Conservation (phyloP, 2,888 invertebrate genomes). For the Odontocolon sp. region DNA sequence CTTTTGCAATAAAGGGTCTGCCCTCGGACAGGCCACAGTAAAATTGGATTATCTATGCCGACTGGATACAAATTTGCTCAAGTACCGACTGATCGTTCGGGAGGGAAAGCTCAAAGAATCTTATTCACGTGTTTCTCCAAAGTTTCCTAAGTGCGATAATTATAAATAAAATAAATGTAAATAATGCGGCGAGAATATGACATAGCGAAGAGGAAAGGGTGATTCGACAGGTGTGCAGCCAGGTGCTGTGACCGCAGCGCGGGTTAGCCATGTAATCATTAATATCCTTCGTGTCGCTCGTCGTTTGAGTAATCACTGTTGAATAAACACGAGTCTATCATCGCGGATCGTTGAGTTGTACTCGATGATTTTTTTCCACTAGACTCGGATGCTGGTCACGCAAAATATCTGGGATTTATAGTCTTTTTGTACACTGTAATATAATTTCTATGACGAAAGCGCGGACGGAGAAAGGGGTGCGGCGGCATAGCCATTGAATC, state of each 20-base stretch:
- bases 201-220: neutral
- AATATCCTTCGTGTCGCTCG: neutral
- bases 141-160: constrained; percentile 13
- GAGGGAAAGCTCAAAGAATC: neutral
- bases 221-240: neutral
- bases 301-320: constrained; percentile 13
- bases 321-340: constrained; percentile 8
- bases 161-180: constrained; percentile 45
- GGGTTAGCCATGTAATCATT: constrained; percentile 19
- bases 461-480: neutral
- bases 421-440: neutral
- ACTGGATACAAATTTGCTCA: constrained; percentile 49
- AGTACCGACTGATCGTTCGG: constrained; percentile 13
- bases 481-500: neutral
- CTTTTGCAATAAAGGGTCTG: constrained; percentile 88
- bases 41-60: neutral
- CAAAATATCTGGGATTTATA: constrained; percentile 18
- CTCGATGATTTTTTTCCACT: neutral
- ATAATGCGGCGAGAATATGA: constrained; percentile 13
- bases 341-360: neutral
- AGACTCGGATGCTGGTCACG: neutral
- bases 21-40: constrained; percentile 75
- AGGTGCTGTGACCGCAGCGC: constrained; percentile 20
- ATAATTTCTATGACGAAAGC: neutral
- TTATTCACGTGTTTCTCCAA: constrained; percentile 4